phyloP scores from a whole-genome alignment of 2,888 invertebrate genomes.

The Drosophila siamana region DNA sequence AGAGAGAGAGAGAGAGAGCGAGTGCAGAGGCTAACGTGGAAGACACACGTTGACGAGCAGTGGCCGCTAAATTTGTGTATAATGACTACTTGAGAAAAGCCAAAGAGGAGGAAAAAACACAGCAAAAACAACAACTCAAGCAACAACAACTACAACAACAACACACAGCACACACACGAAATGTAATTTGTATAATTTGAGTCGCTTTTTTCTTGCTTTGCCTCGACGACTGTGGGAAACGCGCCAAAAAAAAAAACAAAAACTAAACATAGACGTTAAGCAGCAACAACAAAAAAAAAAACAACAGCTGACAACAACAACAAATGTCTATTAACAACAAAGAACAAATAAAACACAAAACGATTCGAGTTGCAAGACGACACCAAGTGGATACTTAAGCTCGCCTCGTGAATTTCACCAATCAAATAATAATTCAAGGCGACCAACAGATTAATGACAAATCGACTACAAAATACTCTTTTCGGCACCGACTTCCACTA shows the following conservation, averaged over 20 bases:
- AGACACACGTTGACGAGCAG: constrained; percentile 70
- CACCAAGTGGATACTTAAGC: constrained; percentile 16
- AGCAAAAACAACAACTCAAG: constrained; percentile 21
- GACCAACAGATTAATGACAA: neutral
- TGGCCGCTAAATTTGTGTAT: constrained; percentile 73
- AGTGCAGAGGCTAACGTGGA: constrained; percentile 37
- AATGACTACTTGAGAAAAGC: constrained; percentile 79
- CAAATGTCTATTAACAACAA: constrained; percentile 1
- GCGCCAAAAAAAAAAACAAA: constrained; percentile 68
- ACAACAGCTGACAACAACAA: neutral
- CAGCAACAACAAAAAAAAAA: constrained; percentile 10
- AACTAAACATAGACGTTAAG: constrained; percentile 26
- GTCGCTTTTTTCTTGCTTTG: constrained; percentile 44
- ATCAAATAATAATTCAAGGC: constrained; percentile 5
- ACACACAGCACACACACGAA: constrained; percentile 69
- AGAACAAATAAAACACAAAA: constrained; percentile 5
- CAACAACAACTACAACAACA: constrained; percentile 30
- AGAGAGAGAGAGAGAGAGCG: neutral
- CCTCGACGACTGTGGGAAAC: constrained; percentile 68
- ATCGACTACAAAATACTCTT: constrained; percentile 1
- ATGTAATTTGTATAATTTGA: constrained; percentile 80
- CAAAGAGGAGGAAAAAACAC: constrained; percentile 35
- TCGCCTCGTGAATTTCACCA: constrained; percentile 10
- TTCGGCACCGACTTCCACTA: no score
- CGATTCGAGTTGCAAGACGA: constrained; percentile 18